Conservation (phyloP, 2,113 vertebrate genomes). For the Corythornis cristatus region DNA sequence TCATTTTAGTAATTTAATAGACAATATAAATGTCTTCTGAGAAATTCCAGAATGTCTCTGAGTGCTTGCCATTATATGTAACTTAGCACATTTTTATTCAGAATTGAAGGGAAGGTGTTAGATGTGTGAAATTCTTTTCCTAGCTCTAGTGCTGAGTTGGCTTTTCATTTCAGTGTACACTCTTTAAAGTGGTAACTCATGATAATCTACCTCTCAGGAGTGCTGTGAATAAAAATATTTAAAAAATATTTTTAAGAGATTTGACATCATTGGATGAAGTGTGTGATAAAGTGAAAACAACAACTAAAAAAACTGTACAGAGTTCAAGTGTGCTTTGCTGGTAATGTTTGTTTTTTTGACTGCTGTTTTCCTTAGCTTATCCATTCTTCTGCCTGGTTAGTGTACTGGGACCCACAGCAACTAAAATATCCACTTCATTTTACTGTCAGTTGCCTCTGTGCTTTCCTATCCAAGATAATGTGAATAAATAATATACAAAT, state of each 20-base stretch:
- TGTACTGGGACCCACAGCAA: background rate
- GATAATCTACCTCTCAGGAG: background rate
- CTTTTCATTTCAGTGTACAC: conserved; percentile 4
- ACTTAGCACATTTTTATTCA: background rate
- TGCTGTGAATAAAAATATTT: background rate
- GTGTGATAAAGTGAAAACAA: background rate
- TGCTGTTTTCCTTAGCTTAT: background rate
- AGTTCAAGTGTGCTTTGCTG: background rate
- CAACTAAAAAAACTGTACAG: rapidly evolving
- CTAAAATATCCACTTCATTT: background rate
- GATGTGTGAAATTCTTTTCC: background rate
- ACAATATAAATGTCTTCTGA: background rate
- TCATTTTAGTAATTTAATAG: background rate
- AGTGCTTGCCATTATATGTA: background rate
- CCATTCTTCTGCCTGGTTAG: background rate
- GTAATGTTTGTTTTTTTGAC: background rate
- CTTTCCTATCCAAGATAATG: background rate
- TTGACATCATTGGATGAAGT: background rate
- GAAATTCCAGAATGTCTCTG: background rate
- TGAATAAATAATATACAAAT: background rate
- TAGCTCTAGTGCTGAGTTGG: background rate
- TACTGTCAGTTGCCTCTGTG: background rate
- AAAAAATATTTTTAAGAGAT: conserved; percentile 30
- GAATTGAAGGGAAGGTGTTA: background rate
- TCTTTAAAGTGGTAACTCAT: background rate